Base-by-base conservation (phyloP, 2,113 vertebrate species). In the Chlorodrepanis virens region DNA sequence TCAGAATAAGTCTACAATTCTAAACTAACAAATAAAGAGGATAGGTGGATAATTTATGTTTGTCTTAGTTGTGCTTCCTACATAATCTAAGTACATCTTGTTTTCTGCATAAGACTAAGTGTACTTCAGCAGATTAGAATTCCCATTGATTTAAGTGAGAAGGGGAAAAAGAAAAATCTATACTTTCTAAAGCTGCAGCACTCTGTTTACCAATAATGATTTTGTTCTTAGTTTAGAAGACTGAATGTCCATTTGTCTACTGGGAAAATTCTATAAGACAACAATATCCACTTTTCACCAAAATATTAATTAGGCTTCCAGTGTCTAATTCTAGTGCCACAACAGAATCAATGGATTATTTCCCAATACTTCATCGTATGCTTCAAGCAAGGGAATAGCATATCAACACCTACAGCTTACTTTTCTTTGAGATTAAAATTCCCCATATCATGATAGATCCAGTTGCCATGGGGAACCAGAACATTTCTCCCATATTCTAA, bases 301-400 rank as follows among this genome's bases (percentile, higher is more conserved):
- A 94, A 90, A 83, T 77, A 69, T 74, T 79, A 80, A 54, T 88
- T 80, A 57, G 28, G 47, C n/a, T 83, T 91, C 61, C 37, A 54
- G 19, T 59, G n/a, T 47, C 39, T 61, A 77, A 77, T 37, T 53
- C 29, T 23, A 91, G 40, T 76, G 23, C 61, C 42, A 64, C 57
- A 68, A 53, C 3, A 72, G 24, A 87, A 87, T 82, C 40, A 60
- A 72, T 87, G 35, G 25, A 65, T 71, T 85, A 57, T 82, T 87
- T 94, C n/a, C 37, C 60, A 79, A 7, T 39, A 44, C 44, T 64
- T 80, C 53, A 53, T 25, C 0, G 3, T 12, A 25, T 35, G 39
- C 25, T 60, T 76, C 54, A 61, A 61, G 21, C 29, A 53, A 29
- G 40, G 40, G 31, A 65, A 56, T 10, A 29, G 6, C 0, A 0